These are phyloP conservation scores for Epinephelus lanceolatus DNA, from an alignment of 2,113 vertebrate species.

Conservation along the genomic window DNA sequence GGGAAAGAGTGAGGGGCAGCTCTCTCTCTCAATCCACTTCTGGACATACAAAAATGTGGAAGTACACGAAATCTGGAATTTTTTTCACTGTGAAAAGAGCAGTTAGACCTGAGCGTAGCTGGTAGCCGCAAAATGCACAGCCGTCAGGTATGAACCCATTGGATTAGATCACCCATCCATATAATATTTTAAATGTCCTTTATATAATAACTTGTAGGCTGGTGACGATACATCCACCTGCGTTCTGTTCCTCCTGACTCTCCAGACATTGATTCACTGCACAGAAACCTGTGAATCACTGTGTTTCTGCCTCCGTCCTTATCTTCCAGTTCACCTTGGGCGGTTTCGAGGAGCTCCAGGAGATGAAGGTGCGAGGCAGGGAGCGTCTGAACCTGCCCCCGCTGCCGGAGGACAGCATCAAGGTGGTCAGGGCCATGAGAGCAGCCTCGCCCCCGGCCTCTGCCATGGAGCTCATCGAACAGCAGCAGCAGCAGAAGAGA, in stretches of 20 bases:
- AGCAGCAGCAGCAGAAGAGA: conserved; percentile 91
- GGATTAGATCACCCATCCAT: neutral
- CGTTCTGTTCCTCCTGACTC: neutral
- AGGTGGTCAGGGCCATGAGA: conserved; percentile 93
- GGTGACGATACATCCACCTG: neutral
- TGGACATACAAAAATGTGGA: too few relatives aligned
- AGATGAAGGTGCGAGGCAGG: conserved; percentile 88
- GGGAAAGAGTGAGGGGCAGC: too few relatives aligned
- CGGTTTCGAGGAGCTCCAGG: conserved; percentile 93
- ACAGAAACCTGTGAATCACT: neutral
- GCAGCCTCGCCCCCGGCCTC: conserved; percentile 93
- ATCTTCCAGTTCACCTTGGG: conserved; percentile 92
- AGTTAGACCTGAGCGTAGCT: too few relatives aligned
- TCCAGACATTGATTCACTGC: neutral
- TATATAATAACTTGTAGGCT: neutral
- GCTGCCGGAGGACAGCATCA: conserved; percentile 94
- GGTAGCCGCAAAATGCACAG: too few relatives aligned
- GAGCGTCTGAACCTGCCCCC: conserved; percentile 87
- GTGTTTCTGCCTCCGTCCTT: neutral
- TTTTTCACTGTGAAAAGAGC: too few relatives aligned
- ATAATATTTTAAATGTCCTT: neutral
- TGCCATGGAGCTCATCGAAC: conserved; percentile 93
- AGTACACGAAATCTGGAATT: too few relatives aligned
- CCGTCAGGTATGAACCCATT: too few relatives aligned
- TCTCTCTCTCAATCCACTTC: too few relatives aligned